These are phyloP conservation scores for Eulemur coronatus DNA, from an alignment of 2,797 vertebrate species.

Conservation along the genomic window DNA sequence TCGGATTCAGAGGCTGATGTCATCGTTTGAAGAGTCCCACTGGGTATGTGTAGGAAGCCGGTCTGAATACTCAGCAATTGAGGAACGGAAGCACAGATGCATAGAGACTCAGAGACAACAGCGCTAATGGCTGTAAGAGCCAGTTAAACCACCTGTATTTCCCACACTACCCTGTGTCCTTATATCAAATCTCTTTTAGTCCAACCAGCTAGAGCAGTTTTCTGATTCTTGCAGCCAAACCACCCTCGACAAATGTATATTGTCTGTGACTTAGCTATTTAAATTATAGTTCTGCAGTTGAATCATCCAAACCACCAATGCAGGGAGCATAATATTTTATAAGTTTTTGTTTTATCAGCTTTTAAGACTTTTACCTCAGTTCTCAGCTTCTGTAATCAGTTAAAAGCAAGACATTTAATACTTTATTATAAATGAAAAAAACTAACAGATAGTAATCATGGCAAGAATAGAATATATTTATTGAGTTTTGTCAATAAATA, in stretches of 20 bases:
- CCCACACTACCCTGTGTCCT: rapidly evolving
- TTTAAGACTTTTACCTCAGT: not conserved
- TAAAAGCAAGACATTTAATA: not conserved
- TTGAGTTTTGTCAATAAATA: not conserved
- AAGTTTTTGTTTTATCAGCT: not conserved
- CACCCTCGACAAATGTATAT: no score
- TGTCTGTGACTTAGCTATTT: not conserved
- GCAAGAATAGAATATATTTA: not conserved
- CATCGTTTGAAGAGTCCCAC: not conserved
- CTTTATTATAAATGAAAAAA: not conserved
- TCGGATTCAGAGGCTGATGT: not conserved
- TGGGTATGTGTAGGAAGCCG: not conserved
- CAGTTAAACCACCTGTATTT: not conserved
- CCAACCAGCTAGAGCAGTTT: not conserved
- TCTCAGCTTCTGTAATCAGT: not conserved
- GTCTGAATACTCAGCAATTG: not conserved
- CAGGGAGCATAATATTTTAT: not conserved
- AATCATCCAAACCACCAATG: not conserved
- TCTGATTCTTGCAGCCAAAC: not conserved
- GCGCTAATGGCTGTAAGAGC: not conserved
- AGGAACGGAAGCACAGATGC: not conserved
- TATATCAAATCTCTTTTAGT: not conserved
- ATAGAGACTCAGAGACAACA: not conserved
- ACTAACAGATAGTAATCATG: not conserved
- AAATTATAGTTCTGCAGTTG: not conserved